A percentile compares a stretch with the other conserved stretches of the same genome.
These are phyloP conservation scores for Montipora cactus DNA, from an alignment of 64 coral and sea anemone species.

Conservation along the genomic window DNA sequence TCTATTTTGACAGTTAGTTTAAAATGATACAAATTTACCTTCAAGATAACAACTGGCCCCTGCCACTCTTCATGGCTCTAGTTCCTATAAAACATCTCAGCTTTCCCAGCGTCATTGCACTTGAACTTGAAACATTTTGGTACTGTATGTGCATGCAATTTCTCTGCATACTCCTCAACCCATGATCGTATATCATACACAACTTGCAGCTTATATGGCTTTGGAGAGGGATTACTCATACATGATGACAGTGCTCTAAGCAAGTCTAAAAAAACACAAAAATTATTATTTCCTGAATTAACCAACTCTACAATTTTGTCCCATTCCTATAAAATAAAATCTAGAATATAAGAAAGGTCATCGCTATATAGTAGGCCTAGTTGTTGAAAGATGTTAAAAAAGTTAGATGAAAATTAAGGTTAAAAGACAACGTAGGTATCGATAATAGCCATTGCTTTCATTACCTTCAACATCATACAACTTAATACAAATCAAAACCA, in stretches of 20 bases:
- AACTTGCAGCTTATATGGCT: neutral
- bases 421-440: too few species aligned
- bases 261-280: neutral
- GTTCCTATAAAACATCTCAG: slow-evolving; percentile 60
- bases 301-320: too few species aligned
- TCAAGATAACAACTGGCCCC: slow-evolving; percentile 2
- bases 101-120: neutral
- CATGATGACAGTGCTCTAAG: neutral
- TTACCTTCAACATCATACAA: too few species aligned
- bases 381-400: too few species aligned
- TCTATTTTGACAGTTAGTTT: neutral
- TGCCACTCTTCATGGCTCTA: slow-evolving; percentile 56
- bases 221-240: neutral
- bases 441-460: too few species aligned
- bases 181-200: neutral
- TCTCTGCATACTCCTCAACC: neutral
- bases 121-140: slow-evolving; percentile 69
- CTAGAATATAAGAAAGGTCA: too few species aligned
- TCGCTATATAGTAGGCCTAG: too few species aligned
- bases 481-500: too few species aligned
- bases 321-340: too few species aligned
- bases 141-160: slow-evolving; percentile 4
- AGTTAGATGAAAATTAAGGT: too few species aligned
- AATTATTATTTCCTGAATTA: neutral
- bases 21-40: slow-evolving; percentile 18